Percentiles rank a stretch among this genome's conserved stretches.
phyloP scores from a whole-genome alignment of 2,113 vertebrate genomes.

The Glaucomys volans region DNA sequence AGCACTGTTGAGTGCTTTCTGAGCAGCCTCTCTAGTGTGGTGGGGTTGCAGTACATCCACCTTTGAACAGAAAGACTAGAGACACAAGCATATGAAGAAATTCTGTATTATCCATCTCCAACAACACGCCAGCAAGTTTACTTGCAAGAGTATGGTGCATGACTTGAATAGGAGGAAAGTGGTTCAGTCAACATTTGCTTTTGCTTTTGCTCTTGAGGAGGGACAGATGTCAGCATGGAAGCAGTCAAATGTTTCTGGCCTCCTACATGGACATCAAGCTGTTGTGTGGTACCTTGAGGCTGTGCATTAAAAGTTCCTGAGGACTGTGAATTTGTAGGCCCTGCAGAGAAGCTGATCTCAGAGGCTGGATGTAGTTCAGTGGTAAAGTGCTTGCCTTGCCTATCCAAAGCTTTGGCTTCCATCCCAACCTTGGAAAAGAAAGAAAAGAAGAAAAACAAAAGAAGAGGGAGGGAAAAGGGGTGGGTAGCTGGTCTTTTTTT shows the following conservation, averaged over 20 bases:
- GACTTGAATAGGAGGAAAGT: constrained; percentile 97
- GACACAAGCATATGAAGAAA: constrained; percentile 99
- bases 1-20: too few relatives aligned
- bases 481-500: constrained; percentile 62
- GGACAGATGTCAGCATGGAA: constrained; percentile 98
- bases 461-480: too few relatives aligned
- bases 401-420: too few relatives aligned
- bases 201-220: constrained; percentile 98
- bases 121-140: constrained; percentile 98
- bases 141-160: constrained; percentile 98
- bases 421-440: too few relatives aligned
- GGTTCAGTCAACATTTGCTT: constrained; percentile 95
- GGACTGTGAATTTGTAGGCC: constrained; percentile 88
- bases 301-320: constrained; percentile 83
- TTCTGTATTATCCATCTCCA: constrained; percentile 98
- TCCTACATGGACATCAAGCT: constrained; percentile 98
- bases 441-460: too few relatives aligned
- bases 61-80: constrained; percentile 97
- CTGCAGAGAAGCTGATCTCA: constrained; percentile 86
- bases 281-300: constrained; percentile 96
- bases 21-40: too few relatives aligned
- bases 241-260: constrained; percentile 98
- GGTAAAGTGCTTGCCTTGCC: too few relatives aligned
- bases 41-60: constrained; percentile 76
- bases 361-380: too few relatives aligned